Evolutionary conservation across 1,140 invertebrate species (phyloP), one percentile per base, ranked within the genome.

Genomic region (Drosophila punjabiensis): DNA sequence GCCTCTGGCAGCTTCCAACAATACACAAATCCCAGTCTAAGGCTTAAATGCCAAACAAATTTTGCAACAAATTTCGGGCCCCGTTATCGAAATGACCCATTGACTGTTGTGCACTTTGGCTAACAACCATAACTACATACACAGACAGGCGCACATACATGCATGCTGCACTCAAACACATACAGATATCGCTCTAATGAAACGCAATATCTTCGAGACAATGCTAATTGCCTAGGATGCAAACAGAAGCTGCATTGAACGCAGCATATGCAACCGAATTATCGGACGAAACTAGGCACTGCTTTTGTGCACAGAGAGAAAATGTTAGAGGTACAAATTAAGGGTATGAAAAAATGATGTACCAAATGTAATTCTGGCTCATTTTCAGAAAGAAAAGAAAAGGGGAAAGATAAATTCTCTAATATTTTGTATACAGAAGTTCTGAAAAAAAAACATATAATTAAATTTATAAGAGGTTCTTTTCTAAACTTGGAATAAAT

Each of bases 121-220:
- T 37, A 18, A 41, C 64, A 53, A n/a, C 39, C 37, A 68, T 64
- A 20, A 24, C 24, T 30, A 4, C 28, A 28, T 24, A 30, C n/a
- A 35, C 16, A 53, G 20, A 64, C 7, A 35, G 13, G 11, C 13
- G 13, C 59, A 30, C 58, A 67, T 10, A 41, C 6, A 32, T n/a
- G n/a, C n/a, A 18, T 3, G 13, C 32, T 5, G 41, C 59, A 62
- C 41, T 68, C 24, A 11, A 18, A 53, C 52, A 45, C 67, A 61
- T 61, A 53, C 47, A 53, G 67, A 61, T 67, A 87, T 87, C 80
- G 79, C 64, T 68, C 69, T 88, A 88, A 88, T 88, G 84, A 88
- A 88, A 83, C 73, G 78, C 84, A 83, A 88, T 88, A 88, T 88
- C 84, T 88, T 88, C 47, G 80, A 88, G 77, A 87, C 81, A 84